Conservation (phyloP, 2,797 vertebrate genomes). For the Cottoperca gobio region DNA sequence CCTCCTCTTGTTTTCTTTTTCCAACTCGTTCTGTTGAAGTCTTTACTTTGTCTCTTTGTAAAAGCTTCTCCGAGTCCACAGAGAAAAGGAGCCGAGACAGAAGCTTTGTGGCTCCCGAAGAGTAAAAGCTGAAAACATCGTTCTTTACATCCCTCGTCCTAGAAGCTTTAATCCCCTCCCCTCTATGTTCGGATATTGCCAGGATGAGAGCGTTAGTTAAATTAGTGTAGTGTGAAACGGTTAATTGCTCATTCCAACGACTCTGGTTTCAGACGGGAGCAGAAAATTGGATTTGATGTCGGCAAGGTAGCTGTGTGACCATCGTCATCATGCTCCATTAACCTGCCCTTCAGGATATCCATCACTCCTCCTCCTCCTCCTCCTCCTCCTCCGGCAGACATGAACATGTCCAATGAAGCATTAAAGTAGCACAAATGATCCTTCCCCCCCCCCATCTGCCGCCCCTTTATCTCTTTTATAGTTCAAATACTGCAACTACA, state of each 20-base stretch:
- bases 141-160: no score
- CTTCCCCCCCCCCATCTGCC: background rate
- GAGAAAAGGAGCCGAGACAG: background rate
- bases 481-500: background rate
- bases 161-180: background rate
- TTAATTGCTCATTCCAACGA: background rate
- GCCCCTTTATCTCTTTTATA: background rate
- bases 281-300: background rate
- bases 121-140: background rate
- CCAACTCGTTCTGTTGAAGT: slow-evolving; percentile 1
- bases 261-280: background rate
- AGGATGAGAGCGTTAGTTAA: background rate
- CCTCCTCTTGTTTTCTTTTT: background rate
- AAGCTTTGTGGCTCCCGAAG: background rate
- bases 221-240: background rate
- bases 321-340: slow-evolving; percentile 27
- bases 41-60: background rate
- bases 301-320: background rate
- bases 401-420: slow-evolving; percentile 21
- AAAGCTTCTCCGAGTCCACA: no score
- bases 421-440: slow-evolving; percentile 27
- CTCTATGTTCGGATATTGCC: background rate
- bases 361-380: slow-evolving; percentile 8
- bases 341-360: slow-evolving; percentile 26
- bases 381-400: slow-evolving; percentile 6